Base-by-base conservation (phyloP, 2,888 invertebrate genomes). In the Ectemnius continuus region DNA sequence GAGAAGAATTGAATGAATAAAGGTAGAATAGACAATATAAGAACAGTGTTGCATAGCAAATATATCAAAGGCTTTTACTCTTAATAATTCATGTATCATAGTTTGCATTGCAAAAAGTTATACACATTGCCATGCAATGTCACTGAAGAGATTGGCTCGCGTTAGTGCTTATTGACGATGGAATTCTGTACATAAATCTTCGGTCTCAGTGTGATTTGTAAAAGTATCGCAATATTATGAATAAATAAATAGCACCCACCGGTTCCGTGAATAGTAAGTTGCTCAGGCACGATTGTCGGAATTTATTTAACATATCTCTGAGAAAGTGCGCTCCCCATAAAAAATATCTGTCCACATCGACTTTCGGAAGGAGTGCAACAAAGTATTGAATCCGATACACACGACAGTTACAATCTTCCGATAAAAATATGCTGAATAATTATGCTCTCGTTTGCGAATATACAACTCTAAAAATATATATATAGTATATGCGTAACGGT, bases 221-320 rank as follows among this genome's bases (percentile, higher is more conserved):
- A 36, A 36, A 36, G 8, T 36, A 46, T 60, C 72, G 68, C 77
- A 81, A 83, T 81, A 84, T 70, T 79, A 84, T 67, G 36, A 67
- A 72, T 71, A 60, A 83, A 83, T 85, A 81, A 83, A 82, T 78
- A 82, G 82, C 80, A 84, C 75, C 75, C 59, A 72, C 70, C 26
- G 6, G 14, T 61, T 59, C 61, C 23, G 61, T 8, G 16, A 61
- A 58, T 52, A 20, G n/a, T 47, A 61, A 63, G 56, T 61, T 14
- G 52, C 48, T 23, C 71, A 75, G 65, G 73, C 69, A 73, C 70
- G 36, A 47, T 52, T 57, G 13, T 64, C 52, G 52, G 52, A 5
- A 16, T 52, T 52, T 11, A 18, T 56, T 59, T 66, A 57, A 45
- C 20, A 5, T 28, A 5, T 28, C 8, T 8, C 46, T 18, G 11